Percentiles rank a stretch among this genome's conserved stretches.
These are phyloP conservation scores for Phycodurus eques DNA, from an alignment of 2,113 vertebrate species.

Conservation along the genomic window DNA sequence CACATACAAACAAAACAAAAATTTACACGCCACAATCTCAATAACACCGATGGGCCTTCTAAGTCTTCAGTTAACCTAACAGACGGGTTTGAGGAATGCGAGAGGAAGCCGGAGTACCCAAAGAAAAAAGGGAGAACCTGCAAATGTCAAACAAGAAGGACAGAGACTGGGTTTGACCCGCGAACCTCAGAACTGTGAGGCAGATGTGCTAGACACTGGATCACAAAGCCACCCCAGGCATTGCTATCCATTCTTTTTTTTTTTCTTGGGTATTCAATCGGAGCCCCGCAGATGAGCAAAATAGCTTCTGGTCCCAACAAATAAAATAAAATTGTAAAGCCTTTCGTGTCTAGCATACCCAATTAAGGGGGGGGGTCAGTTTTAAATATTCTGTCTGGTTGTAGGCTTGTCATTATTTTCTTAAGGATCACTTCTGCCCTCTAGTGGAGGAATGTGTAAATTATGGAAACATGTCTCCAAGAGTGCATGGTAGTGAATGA, in stretches of 20 bases:
- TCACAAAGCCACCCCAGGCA: neutral
- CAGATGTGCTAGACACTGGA: neutral
- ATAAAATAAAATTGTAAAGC: neutral
- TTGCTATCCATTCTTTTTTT: neutral
- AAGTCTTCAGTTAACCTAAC: neutral
- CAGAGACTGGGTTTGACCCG: neutral
- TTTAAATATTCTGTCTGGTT: neutral
- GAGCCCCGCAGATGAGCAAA: neutral
- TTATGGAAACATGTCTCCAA: neutral
- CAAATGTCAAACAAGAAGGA: neutral
- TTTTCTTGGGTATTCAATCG: neutral
- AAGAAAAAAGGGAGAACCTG: neutral
- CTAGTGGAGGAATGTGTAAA: conserved; percentile 42
- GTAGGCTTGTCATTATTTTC: neutral
- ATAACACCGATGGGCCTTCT: too few relatives aligned
- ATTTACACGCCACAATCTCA: too few relatives aligned
- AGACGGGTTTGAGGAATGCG: neutral
- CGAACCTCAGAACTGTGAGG: too few relatives aligned
- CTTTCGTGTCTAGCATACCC: neutral
- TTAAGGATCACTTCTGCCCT: conserved; percentile 47
- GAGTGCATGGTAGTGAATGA: neutral
- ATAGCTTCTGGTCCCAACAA: neutral
- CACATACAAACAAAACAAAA: too few relatives aligned
- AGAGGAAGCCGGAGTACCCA: neutral
- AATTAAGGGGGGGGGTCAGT: neutral